Conservation (phyloP, 2,113 vertebrate species). For the Cavia aperea region DNA sequence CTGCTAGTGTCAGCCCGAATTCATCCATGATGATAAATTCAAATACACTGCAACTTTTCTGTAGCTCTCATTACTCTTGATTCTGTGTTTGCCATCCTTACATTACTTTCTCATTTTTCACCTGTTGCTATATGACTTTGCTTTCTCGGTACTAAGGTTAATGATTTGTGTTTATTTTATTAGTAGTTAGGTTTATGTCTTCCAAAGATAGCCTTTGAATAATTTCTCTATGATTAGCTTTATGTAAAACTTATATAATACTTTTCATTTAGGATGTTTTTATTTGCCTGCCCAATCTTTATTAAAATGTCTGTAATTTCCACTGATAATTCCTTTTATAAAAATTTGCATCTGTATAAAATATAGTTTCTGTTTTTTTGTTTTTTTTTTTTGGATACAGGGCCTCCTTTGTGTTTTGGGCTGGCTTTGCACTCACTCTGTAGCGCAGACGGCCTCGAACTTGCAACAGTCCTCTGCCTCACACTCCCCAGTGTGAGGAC, state of each 20-base stretch:
- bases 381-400: background rate
- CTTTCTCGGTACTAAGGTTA: background rate
- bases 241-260: background rate
- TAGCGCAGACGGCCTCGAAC: background rate
- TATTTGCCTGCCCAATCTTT: background rate
- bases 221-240: constrained; percentile 15
- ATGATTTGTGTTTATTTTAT: background rate
- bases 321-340: background rate
- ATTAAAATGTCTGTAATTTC: background rate
- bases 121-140: background rate
- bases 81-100: background rate
- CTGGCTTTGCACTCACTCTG: background rate
- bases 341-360: background rate
- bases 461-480: background rate
- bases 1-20: background rate
- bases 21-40: background rate
- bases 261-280: background rate
- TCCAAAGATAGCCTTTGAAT: background rate
- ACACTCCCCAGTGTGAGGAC: background rate
- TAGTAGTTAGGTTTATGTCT: background rate
- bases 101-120: background rate
- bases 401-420: background rate
- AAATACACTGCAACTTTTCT: background rate
- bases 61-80: background rate
- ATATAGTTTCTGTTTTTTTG: background rate